Conservation (phyloP, 1,140 invertebrate genomes). For the Drosophila subpulchrella region DNA sequence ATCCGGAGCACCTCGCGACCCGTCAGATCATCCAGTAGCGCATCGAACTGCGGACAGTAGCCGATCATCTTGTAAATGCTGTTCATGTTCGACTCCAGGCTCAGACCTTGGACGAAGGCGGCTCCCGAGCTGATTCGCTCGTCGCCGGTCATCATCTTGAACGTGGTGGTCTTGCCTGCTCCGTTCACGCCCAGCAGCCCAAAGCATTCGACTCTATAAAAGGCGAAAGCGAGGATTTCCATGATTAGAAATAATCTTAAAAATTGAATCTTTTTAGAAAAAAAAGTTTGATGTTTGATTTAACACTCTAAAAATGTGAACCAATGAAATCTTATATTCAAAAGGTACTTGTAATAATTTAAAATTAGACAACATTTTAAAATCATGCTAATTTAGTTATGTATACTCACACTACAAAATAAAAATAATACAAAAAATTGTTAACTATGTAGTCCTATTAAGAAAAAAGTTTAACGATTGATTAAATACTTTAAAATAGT, state of each 20-base stretch:
- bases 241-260: not conserved
- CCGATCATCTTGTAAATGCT: constrained; percentile 88
- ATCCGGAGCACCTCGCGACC: constrained; percentile 91
- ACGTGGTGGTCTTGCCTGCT: constrained; percentile 94
- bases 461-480: too few relatives aligned
- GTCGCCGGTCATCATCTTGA: constrained; percentile 96
- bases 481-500: too few relatives aligned
- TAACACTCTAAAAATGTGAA: too few relatives aligned
- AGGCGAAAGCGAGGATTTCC: not conserved
- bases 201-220: constrained; percentile 91
- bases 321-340: too few relatives aligned
- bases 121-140: constrained; percentile 86
- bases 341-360: too few relatives aligned
- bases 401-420: too few relatives aligned
- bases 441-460: too few relatives aligned
- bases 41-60: constrained; percentile 95
- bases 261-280: not conserved
- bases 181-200: constrained; percentile 95
- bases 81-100: constrained; percentile 86
- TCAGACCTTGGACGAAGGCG: constrained; percentile 86
- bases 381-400: too few relatives aligned
- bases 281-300: too few relatives aligned
- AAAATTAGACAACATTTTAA: too few relatives aligned
- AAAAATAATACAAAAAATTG: too few relatives aligned
- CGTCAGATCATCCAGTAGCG: constrained; percentile 92